Conservation (phyloP, 2,888 invertebrate species). For the Melanchra persicariae region DNA sequence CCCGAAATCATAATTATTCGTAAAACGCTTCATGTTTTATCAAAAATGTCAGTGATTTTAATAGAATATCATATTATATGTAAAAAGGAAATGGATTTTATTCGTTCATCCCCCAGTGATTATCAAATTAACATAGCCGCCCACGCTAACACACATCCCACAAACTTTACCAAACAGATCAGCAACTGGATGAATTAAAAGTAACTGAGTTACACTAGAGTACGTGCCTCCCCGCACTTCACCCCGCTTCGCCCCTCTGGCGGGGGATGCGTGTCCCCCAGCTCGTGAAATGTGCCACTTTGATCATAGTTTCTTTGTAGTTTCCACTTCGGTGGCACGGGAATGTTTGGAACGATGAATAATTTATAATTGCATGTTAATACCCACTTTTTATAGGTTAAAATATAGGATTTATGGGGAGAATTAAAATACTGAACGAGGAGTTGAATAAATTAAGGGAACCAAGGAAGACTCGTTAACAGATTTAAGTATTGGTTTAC, state of each 20-base stretch:
- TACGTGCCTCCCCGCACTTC: constrained; percentile 14
- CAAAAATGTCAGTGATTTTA: background rate
- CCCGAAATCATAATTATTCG: no score
- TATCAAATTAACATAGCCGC: background rate
- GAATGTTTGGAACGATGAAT: constrained; percentile 60
- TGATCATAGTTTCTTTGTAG: constrained; percentile 69
- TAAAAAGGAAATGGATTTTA: background rate
- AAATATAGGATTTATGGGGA: constrained; percentile 12
- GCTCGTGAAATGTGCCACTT: constrained; percentile 66
- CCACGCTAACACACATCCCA: background rate
- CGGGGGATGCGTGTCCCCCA: constrained; percentile 45
- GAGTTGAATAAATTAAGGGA: constrained; percentile 21
- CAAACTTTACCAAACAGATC: constrained; percentile 38
- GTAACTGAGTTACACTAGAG: constrained; percentile 42
- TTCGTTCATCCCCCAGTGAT: background rate
- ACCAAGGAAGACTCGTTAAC: background rate
- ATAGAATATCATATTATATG: background rate
- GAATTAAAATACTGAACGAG: constrained; percentile 11
- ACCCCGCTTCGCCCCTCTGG: background rate
- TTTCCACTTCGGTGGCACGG: constrained; percentile 49
- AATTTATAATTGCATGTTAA: constrained; percentile 62
- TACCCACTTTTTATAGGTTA: constrained; percentile 42
- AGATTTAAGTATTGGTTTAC: background rate
- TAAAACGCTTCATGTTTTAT: no score
- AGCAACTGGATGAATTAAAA: constrained; percentile 53